Evolutionary conservation across 1,140 invertebrate genomes (phyloP), one percentile per base, ranked within the genome.

Genomic region (Brachionus asplanchnoidis): DNA sequence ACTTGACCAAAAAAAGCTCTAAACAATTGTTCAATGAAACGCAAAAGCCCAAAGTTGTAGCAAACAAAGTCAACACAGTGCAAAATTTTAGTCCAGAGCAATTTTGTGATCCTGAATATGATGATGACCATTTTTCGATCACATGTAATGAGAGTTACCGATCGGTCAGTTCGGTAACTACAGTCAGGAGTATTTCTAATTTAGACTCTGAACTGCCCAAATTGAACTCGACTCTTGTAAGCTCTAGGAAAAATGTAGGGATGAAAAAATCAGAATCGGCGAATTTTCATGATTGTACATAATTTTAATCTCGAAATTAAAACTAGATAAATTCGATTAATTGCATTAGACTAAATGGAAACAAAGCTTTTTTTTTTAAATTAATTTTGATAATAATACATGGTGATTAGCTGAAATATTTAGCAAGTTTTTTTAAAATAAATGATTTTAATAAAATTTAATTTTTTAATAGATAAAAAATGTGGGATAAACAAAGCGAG

Each of bases 261-360:
- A n/a, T 73, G 17, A 73, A 73, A 42, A 73, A 73, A 73, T 73
- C 68, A 12, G 68, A 73, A 73, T 73, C 68, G 17, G 32, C 20
- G 5, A 73, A 73, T 73, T 73, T 73, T 42, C 68, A 73, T 44
- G 42, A 40, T 9, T 60, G 53, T 60, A 60, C n/a, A 60, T 60
- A 8, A 20, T 60, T 60, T 60, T 60, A 60, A 60, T 20, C 8
- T 60, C 9, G 7, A 23, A 26, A 20, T 7, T 26, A 60, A 14
- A 53, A 53, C 12, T 50, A n/a, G 46, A 14, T 50, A 50, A 50
- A 17, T 50, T 50, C 46, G 1, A 14, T 5, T 2, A 12, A 1
- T n/a, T 50, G 9, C n/a, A 53, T 6, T 53, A 53, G 17, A n/a
- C 9, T n/a, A 17, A n/a, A 14, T 53, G 11, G 8, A 53, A 14